A percentile compares a stretch with the other conserved stretches of the same genome.
Conservation (phyloP, 2,797 vertebrate species). For the Pangasius larnaudii region DNA sequence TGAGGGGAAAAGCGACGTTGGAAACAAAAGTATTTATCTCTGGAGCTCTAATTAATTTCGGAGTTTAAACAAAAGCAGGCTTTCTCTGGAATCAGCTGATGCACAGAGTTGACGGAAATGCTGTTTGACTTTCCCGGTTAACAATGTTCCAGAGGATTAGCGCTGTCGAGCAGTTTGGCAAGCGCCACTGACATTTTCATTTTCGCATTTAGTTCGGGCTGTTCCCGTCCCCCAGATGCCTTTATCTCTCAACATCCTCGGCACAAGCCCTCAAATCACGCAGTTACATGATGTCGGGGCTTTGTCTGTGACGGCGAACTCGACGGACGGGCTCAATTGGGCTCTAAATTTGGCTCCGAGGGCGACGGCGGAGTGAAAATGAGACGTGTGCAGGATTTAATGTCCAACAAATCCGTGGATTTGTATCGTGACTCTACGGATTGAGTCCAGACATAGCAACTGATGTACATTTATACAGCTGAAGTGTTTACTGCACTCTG, state of each 20-base stretch:
- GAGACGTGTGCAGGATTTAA: conserved; percentile 17
- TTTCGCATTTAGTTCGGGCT: conserved; percentile 29
- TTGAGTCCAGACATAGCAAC: background rate
- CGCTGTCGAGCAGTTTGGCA: conserved; percentile 28
- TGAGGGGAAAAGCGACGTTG: background rate
- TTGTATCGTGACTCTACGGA: background rate
- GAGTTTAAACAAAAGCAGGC: conserved; percentile 22
- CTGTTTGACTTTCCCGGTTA: conserved; percentile 19
- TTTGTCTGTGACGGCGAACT: background rate
- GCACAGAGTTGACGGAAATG: background rate
- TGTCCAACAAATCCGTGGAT: conserved; percentile 5
- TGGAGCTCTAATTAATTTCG: conserved; percentile 15
- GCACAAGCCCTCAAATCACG: conserved; percentile 19
- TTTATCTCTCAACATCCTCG: conserved; percentile 11
- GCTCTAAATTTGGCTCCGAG: conserved; percentile 12
- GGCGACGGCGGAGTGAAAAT: conserved; percentile 2
- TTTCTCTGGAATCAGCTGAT: conserved; percentile 24
- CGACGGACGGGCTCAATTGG: conserved; percentile 7
- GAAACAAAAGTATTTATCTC: background rate
- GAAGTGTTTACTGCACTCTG: background rate
- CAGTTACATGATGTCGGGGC: background rate
- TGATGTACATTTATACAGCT: background rate
- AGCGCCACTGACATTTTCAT: conserved; percentile 48
- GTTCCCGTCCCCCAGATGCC: conserved; percentile 31
- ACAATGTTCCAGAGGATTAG: conserved; percentile 44